phyloP scores from a whole-genome alignment of 2,888 invertebrate genomes.

The Spatulosminthurus flaviceps region DNA sequence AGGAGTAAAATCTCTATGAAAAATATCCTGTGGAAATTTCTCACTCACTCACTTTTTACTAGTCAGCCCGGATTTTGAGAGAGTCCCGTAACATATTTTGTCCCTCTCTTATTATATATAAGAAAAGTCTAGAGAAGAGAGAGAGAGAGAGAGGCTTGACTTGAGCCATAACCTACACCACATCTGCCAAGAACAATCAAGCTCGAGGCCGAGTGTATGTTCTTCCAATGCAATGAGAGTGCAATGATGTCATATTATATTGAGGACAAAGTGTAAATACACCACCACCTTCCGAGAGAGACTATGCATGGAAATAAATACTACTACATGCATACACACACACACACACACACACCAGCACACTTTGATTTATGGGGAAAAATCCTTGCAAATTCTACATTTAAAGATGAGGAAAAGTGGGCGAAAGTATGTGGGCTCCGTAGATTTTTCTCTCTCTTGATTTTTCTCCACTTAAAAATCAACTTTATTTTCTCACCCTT shows the following conservation, averaged over 20 bases:
- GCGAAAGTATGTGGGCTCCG: slow-evolving; percentile 8
- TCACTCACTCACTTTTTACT: too few species aligned
- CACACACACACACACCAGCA: neutral
- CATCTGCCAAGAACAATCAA: slow-evolving; percentile 42
- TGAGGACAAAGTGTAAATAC: neutral
- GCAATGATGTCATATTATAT: slow-evolving; percentile 19
- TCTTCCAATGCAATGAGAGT: too few species aligned
- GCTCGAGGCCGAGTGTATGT: slow-evolving; percentile 32
- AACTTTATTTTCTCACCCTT: neutral
- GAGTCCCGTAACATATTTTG: neutral
- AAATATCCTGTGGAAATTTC: slow-evolving; percentile 1
- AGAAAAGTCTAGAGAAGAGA: too few species aligned
- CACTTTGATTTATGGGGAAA: slow-evolving; percentile 26
- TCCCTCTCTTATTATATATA: too few species aligned
- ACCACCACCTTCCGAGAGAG: neutral
- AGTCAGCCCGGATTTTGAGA: too few species aligned
- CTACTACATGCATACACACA: too few species aligned
- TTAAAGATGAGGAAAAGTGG: neutral
- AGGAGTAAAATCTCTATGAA: neutral
- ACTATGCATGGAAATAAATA: too few species aligned
- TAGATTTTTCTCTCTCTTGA: too few species aligned
- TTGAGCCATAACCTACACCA: slow-evolving; percentile 42
- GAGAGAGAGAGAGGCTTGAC: neutral
- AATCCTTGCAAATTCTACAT: slow-evolving; percentile 23
- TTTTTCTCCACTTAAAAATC: neutral